phyloP scores from a whole-genome alignment of 1,140 invertebrate genomes.

The Halesus radiatus region DNA sequence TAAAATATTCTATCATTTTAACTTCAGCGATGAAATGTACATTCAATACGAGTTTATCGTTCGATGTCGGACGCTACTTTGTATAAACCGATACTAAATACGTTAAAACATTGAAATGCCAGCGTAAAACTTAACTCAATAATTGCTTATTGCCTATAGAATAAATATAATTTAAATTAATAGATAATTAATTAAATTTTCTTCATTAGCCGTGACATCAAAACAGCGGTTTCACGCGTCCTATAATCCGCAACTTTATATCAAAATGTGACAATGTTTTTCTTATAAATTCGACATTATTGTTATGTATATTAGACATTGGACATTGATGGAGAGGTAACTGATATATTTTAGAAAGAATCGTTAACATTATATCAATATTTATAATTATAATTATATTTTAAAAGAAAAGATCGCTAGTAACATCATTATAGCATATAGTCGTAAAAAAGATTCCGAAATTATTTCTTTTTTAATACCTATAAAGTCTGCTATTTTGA shows the following conservation, averaged over 20 bases:
- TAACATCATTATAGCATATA: no score
- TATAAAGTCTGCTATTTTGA: constrained; percentile 46
- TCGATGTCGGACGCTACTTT: constrained; percentile 1
- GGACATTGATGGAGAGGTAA: no score
- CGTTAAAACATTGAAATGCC: constrained; percentile 5
- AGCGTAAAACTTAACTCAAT: constrained; percentile 27
- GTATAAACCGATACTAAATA: constrained; percentile 26
- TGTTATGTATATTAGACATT: no score
- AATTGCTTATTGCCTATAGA: constrained; percentile 25
- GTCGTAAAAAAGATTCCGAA: no score
- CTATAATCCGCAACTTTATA: not conserved
- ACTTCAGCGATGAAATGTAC: constrained; percentile 2
- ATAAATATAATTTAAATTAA: constrained; percentile 17
- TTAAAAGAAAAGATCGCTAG: no score
- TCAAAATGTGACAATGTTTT: no score
- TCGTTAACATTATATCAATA: no score
- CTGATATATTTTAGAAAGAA: no score
- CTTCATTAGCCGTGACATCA: constrained; percentile 20
- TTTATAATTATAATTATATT: no score
- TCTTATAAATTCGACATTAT: no score
- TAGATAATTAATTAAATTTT: constrained; percentile 35
- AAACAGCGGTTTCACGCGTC: not conserved
- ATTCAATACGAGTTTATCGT: constrained; percentile 19
- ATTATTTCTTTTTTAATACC: constrained; percentile 34
- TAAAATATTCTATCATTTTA: constrained; percentile 21